These are phyloP conservation scores for Ametastegia equiseti DNA, from an alignment of 2,888 invertebrate species.

Conservation along the genomic window DNA sequence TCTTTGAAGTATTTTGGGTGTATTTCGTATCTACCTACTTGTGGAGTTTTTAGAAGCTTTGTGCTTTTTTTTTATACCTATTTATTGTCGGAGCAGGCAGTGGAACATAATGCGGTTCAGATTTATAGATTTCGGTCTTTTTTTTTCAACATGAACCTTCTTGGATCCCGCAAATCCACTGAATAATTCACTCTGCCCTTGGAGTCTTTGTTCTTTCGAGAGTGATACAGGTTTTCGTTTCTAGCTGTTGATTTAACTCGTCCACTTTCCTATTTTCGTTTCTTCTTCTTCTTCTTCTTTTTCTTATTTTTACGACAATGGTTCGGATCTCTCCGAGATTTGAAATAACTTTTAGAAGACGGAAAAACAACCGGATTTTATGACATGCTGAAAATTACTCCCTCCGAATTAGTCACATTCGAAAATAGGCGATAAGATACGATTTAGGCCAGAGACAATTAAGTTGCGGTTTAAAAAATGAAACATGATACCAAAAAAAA, in stretches of 20 bases:
- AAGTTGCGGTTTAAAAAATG: too few relatives aligned
- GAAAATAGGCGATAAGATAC: too few relatives aligned
- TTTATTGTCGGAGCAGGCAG: not conserved
- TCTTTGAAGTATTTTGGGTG: constrained; percentile 8
- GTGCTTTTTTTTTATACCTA: not conserved
- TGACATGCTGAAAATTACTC: not conserved
- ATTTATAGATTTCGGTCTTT: constrained; percentile 18
- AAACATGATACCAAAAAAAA: too few relatives aligned
- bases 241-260: constrained; percentile 26
- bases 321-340: not conserved
- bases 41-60: not conserved
- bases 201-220: constrained; percentile 17
- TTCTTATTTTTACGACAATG: too few relatives aligned
- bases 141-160: not conserved
- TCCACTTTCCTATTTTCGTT: constrained; percentile 18
- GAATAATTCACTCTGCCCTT: constrained; percentile 31
- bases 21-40: too few relatives aligned
- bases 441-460: too few relatives aligned
- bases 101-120: constrained; percentile 5
- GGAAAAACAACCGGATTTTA: not conserved
- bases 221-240: not conserved
- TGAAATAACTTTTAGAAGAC: not conserved
- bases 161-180: constrained; percentile 9
- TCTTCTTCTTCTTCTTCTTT: not conserved
- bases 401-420: not conserved